Evolutionary conservation across 2,888 invertebrate species (phyloP).

Genomic region (Papilio gigon): DNA sequence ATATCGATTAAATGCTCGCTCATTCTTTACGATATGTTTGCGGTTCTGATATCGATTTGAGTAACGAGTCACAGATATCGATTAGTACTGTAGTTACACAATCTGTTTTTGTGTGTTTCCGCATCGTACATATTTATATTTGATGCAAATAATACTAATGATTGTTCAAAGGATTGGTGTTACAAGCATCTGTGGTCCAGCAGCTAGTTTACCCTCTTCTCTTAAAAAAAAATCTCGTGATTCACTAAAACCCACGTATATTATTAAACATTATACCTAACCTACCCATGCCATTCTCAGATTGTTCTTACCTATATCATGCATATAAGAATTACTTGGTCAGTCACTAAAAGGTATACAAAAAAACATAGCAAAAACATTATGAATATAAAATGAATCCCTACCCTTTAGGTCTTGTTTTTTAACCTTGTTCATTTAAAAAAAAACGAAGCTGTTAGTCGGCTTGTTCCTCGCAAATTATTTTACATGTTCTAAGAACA

Average conservation of each 20-base stretch:
- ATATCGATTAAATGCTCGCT: conserved; percentile 21
- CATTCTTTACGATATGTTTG: conserved; percentile 23
- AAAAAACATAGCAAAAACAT: conserved; percentile 9
- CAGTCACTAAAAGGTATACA: conserved; percentile 11
- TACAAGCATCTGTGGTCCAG: too few relatives aligned
- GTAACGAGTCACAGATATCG: conserved; percentile 7
- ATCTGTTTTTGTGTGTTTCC: neutral
- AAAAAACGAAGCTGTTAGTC: conserved; percentile 22
- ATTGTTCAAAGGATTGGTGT: too few relatives aligned
- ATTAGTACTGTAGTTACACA: neutral
- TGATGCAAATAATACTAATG: neutral
- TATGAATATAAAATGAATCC: neutral
- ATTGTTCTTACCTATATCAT: conserved; percentile 3
- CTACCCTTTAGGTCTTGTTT: conserved; percentile 16
- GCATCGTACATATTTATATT: too few relatives aligned
- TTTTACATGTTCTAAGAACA: conserved; percentile 7
- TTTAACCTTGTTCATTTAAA: conserved; percentile 15
- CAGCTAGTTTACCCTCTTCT: too few relatives aligned
- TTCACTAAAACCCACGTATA: neutral
- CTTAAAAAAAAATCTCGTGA: too few relatives aligned
- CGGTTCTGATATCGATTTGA: conserved; percentile 14
- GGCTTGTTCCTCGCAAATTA: conserved; percentile 4
- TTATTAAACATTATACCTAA: neutral
- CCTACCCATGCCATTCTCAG: conserved; percentile 13
- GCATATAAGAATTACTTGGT: neutral